Conservation (phyloP, 2,888 invertebrate species). For the Tolmerus cingulatus region DNA sequence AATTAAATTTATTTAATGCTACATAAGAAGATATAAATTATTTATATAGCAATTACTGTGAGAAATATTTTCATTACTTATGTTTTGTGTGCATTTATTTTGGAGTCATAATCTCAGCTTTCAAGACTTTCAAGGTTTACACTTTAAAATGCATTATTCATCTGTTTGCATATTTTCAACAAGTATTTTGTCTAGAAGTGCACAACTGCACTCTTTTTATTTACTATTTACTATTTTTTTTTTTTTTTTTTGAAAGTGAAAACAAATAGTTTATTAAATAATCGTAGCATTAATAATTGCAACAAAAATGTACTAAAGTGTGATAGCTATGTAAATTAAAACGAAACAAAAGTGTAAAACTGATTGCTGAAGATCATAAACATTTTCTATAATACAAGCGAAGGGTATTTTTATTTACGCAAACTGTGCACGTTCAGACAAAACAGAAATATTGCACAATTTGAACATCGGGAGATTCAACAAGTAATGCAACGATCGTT, state of each 20-base stretch:
- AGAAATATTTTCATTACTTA: background rate
- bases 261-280: no score
- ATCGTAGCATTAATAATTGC: no score
- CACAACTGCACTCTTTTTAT: background rate
- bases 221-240: no score
- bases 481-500: background rate
- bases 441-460: background rate
- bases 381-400: background rate
- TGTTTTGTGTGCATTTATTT: no score
- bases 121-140: background rate
- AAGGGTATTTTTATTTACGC: background rate
- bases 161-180: background rate
- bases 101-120: no score
- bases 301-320: no score
- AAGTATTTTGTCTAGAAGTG: background rate
- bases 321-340: no score
- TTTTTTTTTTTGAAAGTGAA: no score
- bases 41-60: no score
- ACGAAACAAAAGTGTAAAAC: background rate
- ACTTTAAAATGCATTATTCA: background rate
- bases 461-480: background rate
- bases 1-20: no score
- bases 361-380: background rate
- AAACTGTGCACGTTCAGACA: background rate
- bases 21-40: no score